phyloP scores from a whole-genome alignment of 2,888 invertebrate genomes.

The Artemia sinica region DNA sequence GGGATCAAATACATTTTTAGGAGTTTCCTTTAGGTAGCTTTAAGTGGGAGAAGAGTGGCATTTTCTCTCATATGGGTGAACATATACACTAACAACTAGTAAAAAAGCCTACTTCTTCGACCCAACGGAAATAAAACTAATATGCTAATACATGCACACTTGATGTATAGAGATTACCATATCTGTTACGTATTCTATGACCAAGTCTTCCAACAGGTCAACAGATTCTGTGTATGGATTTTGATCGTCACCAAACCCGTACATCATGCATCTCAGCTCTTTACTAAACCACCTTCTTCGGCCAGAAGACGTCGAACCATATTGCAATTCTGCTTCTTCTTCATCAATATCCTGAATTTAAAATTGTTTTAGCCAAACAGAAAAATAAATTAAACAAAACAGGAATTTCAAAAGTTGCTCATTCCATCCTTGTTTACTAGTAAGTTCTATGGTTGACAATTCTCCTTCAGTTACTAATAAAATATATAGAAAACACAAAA shows the following conservation, averaged over 20 bases:
- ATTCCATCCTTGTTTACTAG: too few relatives aligned
- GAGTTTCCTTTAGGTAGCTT: too few relatives aligned
- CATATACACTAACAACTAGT: not conserved
- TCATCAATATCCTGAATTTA: slow-evolving; percentile 16
- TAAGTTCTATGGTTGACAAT: too few relatives aligned
- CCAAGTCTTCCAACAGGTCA: slow-evolving; percentile 87
- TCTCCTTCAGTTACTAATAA: too few relatives aligned
- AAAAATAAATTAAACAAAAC: too few relatives aligned
- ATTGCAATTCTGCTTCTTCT: slow-evolving; percentile 21
- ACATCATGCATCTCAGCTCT: slow-evolving; percentile 94
- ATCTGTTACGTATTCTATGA: slow-evolving; percentile 91
- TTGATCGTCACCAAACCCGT: slow-evolving; percentile 97
- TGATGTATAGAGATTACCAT: slow-evolving; percentile 41
- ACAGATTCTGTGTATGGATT: slow-evolving; percentile 98
- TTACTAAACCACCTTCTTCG: slow-evolving; percentile 68
- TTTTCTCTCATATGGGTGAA: not conserved
- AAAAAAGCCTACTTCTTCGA: slow-evolving; percentile 13
- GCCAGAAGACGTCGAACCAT: slow-evolving; percentile 24
- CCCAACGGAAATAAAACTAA: slow-evolving; percentile 5
- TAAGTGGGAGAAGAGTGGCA: too few relatives aligned
- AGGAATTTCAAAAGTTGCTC: too few relatives aligned
- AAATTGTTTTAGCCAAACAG: not conserved
- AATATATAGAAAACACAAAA: too few relatives aligned
- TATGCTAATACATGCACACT: too few relatives aligned
- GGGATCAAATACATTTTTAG: too few relatives aligned